Evolutionary conservation across 2,797 vertebrate genomes (phyloP), one percentile per base, ranked within the genome.

Genomic region (Gymnoscopelus braueri): DNA sequence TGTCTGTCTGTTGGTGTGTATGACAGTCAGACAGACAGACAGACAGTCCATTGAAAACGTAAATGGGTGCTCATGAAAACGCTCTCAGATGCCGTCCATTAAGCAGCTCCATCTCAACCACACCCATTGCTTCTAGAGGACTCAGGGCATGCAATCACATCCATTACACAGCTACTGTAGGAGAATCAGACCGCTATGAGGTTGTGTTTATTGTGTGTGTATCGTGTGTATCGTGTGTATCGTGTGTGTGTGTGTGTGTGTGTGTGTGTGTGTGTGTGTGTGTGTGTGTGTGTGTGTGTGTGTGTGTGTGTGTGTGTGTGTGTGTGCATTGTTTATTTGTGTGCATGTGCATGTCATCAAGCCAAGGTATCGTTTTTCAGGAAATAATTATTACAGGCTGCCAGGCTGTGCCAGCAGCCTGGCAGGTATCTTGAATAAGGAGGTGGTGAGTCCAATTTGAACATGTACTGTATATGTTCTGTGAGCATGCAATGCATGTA

Each of bases 61-160:
- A 91, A 90, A 84, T 80, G 32, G 84, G 88, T 82, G 76, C 64
- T 65, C 78, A 67, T 82, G 74, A 81, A 57, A 75, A 60, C 2
- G 58, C 65, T 81, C 63, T 71, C 60, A 80, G 65, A 75, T 15
- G 73, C 50, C 67, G 78, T 80, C 73, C 83, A 55, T 69, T 84
- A 80, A 87, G 84, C 72, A 82, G 77, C 75, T 4, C 56, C 49
- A 61, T 6, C 72, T 74, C 61, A 84, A 84, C 89, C 86, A 67
- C 88, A 75, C 88, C 86, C 85, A 78, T 66, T 56, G 39, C 68
- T 68, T 65, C 32, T 60, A 0, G 71, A 76, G 81, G 23, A 63
- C 76, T 65, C 65, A 0, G 56, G 32, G 14, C 71, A 68, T 65
- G 61, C 32, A 3, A 62, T 72, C 79, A 77, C 82, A 81, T 81